Percentiles rank a stretch among this genome's conserved stretches.
Evolutionary conservation across 2,797 vertebrate species (phyloP).

Genomic region (Crax fasciolata): DNA sequence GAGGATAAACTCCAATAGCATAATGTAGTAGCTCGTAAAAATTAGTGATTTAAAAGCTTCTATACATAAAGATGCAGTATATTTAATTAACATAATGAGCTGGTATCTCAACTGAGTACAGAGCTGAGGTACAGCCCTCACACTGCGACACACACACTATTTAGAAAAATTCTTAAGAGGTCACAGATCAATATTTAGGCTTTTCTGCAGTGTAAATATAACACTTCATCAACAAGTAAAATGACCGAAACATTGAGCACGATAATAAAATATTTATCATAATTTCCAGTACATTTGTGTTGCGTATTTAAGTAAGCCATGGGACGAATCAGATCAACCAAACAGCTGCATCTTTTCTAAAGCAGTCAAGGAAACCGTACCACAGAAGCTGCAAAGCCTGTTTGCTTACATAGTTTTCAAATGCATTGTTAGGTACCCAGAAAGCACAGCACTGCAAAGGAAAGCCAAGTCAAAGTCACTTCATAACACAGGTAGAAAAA

Average conservation of each 20-base stretch:
- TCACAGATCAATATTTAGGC: not conserved
- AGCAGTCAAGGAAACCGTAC: conserved; percentile 29
- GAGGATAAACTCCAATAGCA: not conserved
- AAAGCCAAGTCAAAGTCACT: conserved; percentile 71
- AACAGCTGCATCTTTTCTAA: not conserved
- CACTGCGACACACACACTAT: not conserved
- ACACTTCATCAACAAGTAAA: not conserved
- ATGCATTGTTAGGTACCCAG: conserved; percentile 45
- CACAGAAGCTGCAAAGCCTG: conserved; percentile 31
- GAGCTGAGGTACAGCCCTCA: not conserved
- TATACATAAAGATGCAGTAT: conserved; percentile 28
- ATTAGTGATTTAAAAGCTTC: not conserved
- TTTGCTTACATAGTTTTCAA: conserved; percentile 41
- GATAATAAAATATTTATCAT: not conserved
- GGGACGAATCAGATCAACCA: not conserved
- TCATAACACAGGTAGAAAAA: conserved; percentile 62
- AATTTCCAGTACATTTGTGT: not conserved
- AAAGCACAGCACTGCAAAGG: conserved; percentile 73
- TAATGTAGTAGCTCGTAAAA: not conserved
- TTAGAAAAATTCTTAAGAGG: not conserved
- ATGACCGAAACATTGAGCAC: not conserved
- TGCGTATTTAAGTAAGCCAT: not conserved
- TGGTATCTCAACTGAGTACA: not conserved
- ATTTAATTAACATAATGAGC: not conserved
- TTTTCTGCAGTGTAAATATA: not conserved